phyloP scores from a whole-genome alignment of 2,888 invertebrate species.

The Baccha elongata region DNA sequence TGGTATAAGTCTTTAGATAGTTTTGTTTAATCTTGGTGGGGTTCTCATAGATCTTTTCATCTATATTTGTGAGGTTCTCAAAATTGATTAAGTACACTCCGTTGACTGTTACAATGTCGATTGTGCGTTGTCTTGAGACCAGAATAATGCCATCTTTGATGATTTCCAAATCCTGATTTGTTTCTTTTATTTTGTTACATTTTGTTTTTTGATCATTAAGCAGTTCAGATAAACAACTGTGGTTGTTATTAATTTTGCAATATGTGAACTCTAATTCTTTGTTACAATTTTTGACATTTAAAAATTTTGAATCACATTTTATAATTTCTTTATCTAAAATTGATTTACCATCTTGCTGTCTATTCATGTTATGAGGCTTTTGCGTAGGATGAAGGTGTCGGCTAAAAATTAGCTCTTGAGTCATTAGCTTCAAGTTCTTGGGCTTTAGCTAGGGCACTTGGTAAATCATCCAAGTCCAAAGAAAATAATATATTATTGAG shows the following conservation, averaged over 20 bases:
- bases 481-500: too few relatives aligned
- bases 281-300: not conserved
- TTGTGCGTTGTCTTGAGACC: not conserved
- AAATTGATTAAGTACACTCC: conserved; percentile 11
- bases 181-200: conserved; percentile 20
- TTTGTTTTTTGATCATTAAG: conserved; percentile 1
- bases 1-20: too few relatives aligned
- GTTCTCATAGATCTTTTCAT: too few relatives aligned
- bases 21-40: too few relatives aligned
- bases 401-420: too few relatives aligned
- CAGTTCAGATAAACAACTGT: conserved; percentile 23
- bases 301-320: not conserved
- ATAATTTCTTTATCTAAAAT: not conserved
- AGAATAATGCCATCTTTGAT: conserved; percentile 28
- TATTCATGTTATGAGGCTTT: too few relatives aligned
- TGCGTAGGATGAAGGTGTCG: too few relatives aligned
- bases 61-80: not conserved
- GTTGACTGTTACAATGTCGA: not conserved
- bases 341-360: not conserved
- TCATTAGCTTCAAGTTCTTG: too few relatives aligned
- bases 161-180: conserved; percentile 9
- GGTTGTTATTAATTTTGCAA: not conserved
- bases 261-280: not conserved
- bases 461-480: too few relatives aligned
- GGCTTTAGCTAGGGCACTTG: too few relatives aligned